Conservation (phyloP, 1,140 invertebrate species). For the Drosophila obscura region DNA sequence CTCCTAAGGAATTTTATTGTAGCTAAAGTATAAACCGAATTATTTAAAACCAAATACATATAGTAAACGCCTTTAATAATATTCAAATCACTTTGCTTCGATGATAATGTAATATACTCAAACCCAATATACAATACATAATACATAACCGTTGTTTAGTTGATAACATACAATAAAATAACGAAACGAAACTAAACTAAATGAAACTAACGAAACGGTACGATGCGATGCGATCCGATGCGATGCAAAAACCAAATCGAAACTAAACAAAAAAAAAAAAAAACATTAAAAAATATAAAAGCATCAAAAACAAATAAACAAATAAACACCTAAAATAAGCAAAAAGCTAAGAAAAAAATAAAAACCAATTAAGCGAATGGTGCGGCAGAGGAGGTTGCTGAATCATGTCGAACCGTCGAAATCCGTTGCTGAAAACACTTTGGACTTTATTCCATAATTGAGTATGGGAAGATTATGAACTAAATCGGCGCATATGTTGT, state of each 20-base stretch:
- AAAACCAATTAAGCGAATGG: conserved; percentile 61
- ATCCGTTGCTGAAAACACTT: conserved; percentile 78
- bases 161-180: conserved; percentile 60
- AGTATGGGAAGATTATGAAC: conserved; percentile 42
- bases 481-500: conserved; percentile 52
- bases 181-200: conserved; percentile 34
- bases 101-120: conserved; percentile 80
- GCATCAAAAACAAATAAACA: conserved; percentile 12
- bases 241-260: conserved; percentile 21
- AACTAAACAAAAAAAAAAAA: conserved; percentile 25
- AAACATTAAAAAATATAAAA: conserved; percentile 5
- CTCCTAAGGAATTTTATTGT: conserved; percentile 75
- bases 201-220: conserved; percentile 18
- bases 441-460: conserved; percentile 63
- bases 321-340: conserved; percentile 25
- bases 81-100: conserved; percentile 78
- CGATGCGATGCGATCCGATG: conserved; percentile 6
- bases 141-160: conserved; percentile 74
- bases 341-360: conserved; percentile 29
- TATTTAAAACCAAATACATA: conserved; percentile 69
- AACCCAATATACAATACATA: conserved; percentile 58
- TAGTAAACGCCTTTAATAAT: conserved; percentile 79
- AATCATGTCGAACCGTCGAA: conserved; percentile 77
- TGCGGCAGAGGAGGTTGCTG: conserved; percentile 77
- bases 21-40: conserved; percentile 68